Conservation (phyloP, 2,113 vertebrate genomes). For the Laticauda laticaudata region DNA sequence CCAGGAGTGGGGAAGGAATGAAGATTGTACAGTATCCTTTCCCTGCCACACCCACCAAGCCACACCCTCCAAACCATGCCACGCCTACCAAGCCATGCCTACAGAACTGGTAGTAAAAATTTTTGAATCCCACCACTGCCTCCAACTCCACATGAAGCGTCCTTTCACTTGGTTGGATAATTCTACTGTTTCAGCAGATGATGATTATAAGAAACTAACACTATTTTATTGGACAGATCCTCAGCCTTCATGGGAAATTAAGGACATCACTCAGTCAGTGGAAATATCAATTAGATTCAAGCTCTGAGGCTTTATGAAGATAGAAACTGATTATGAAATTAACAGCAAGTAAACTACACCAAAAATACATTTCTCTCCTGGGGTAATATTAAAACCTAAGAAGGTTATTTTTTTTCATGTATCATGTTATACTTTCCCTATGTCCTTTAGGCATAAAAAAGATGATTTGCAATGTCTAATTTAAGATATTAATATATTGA, state of each 20-base stretch:
- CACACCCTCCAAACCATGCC: no score
- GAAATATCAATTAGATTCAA: background rate
- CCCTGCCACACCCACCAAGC: no score
- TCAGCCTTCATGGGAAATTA: background rate
- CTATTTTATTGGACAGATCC: background rate
- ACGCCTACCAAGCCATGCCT: no score
- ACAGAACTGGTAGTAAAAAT: no score
- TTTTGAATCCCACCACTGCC: no score
- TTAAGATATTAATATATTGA: background rate
- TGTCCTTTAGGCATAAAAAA: background rate
- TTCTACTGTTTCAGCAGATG: background rate
- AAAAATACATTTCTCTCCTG: background rate
- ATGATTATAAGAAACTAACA: no score
- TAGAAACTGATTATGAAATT: background rate
- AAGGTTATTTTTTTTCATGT: background rate
- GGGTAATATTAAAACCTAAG: background rate
- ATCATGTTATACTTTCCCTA: background rate
- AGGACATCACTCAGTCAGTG: background rate
- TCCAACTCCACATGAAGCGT: background rate
- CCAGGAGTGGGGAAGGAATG: no score
- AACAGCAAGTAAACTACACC: background rate
- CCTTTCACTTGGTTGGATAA: background rate
- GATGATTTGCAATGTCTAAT: background rate
- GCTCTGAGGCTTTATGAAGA: background rate
- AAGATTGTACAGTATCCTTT: no score